Evolutionary conservation across 2,113 vertebrate species (phyloP), one percentile per base, ranked within the genome.

Genomic region (Oreocharis arfaki): DNA sequence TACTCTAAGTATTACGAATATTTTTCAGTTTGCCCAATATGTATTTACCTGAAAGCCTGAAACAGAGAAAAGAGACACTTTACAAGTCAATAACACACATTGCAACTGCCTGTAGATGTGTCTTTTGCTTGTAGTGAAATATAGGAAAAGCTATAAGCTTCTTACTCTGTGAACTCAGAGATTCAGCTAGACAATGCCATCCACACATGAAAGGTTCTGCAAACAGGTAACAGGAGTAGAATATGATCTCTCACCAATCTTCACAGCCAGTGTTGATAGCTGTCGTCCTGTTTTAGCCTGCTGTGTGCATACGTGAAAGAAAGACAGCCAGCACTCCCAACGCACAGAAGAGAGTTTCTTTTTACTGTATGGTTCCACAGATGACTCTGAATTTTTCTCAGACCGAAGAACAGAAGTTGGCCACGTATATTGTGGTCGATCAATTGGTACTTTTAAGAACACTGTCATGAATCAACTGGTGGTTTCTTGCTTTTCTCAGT

Each of bases 311-410:
- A 44, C 9, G 41, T 76, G 65, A 69, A 93, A 97, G 90, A 79
- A 91, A 95, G 94, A 81, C 77, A 90, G 84, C 22, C 71, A 87
- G 55, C 24, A 78, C 93, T 95, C 57, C 65, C n/a, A 76, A 89
- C 89, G 77, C 41, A 71, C 17, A 52, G 73, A 83, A 86, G 49
- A 59, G 55, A 47, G 46, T 6, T 32, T 76, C 95, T 95, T 82
- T 74, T 61, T 23, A 85, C n/a, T 2, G 0, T 24, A 18, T n/a
- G 28, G 63, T 86, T 96, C 85, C 64, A 55, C 41, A 41, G 73
- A 71, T 61, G 53, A 60, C 69, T 55, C 53, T 55, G 65, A 94
- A 75, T 33, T 89, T 77, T 76, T 49, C 65, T 79, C 24, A 56
- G 15, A 27, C 30, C 8, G 30, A 88, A 78, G 39, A 89, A 37